Evolutionary conservation across 2,888 invertebrate species (phyloP), one percentile per base, ranked within the genome.

Genomic region (Pharmacophagus antenor): DNA sequence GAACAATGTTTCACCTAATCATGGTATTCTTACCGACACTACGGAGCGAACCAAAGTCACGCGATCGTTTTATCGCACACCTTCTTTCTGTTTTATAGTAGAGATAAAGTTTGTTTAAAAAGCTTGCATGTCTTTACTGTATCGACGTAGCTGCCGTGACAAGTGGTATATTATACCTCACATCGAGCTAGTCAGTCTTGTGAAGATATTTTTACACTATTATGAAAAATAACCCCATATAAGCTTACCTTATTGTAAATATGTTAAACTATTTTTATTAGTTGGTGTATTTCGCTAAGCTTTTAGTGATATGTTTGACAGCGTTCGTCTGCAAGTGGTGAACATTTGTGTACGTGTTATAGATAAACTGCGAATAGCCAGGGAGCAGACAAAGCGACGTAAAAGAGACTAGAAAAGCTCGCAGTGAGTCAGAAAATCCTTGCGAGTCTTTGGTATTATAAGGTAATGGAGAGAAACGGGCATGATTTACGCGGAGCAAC

Each of bases 381-480:
- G 67, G 53, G 70, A 65, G 70, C 67, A 63, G 69, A 66, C 57
- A 54, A 57, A 50, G 55, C 62, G 54, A 61, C 60, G 62, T 64
- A 65, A 66, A 70, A 65, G 56, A 63, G 63, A 72, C 52, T 60
- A 55, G 68, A 66, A 73, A 74, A 74, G 70, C 67, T 67, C 59
- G 65, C 55, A 44, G 42, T 56, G 67, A 67, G 67, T 70, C 68
- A 70, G 72, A 73, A 79, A 85, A 87, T 83, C 84, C 82, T 82
- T 74, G 73, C 75, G 71, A 87, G 88, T 87, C 88, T 90, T 87
- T 81, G 85, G 84, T 83, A 87, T 88, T 85, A 88, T 79, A 84
- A 82, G 83, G 83, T 89, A 90, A 90, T 90, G 88, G 90, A 87
- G 89, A 89, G 82, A 85, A 89, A 90, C 85, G 85, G 80, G 79